Conservation (phyloP, 2,888 invertebrate genomes). For the Lampropteryx suffumata region DNA sequence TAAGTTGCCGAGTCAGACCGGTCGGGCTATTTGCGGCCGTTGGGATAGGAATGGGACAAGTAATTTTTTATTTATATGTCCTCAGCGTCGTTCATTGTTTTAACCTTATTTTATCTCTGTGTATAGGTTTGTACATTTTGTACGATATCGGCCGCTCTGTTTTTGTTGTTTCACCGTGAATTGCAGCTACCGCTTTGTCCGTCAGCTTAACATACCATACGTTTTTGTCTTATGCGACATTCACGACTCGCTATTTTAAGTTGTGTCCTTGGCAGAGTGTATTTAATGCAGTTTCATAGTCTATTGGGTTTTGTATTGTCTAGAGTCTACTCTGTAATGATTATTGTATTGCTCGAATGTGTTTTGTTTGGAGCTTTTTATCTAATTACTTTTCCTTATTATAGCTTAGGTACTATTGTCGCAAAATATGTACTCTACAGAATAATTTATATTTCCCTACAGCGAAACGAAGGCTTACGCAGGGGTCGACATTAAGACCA, state of each 20-base stretch:
- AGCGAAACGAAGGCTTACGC: slow-evolving; percentile 14
- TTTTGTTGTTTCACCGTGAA: neutral
- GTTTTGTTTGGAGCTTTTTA: neutral
- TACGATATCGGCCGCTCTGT: neutral
- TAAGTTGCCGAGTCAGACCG: slow-evolving; percentile 5
- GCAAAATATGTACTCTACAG: too few relatives aligned
- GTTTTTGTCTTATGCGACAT: slow-evolving; percentile 29
- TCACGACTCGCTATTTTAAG: slow-evolving; percentile 15
- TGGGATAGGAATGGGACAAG: slow-evolving; percentile 10
- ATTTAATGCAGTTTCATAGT: slow-evolving; percentile 7
- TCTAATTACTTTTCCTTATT: neutral
- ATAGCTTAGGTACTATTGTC: slow-evolving; percentile 10
- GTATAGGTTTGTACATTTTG: neutral
- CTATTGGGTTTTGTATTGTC: slow-evolving; percentile 16
- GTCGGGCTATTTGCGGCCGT: slow-evolving; percentile 29
- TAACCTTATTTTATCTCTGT: slow-evolving; percentile 14
- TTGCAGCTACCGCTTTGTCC: neutral
- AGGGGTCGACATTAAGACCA: slow-evolving; percentile 14
- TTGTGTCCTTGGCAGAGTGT: slow-evolving; percentile 26
- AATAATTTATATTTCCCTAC: too few relatives aligned
- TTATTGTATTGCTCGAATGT: slow-evolving; percentile 3
- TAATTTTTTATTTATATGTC: slow-evolving; percentile 23
- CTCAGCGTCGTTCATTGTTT: slow-evolving; percentile 15
- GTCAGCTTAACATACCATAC: slow-evolving; percentile 2
- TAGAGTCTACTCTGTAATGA: slow-evolving; percentile 9